These are phyloP conservation scores for Anastrepha obliqua DNA, from an alignment of 1,140 invertebrate species.

Conservation along the genomic window DNA sequence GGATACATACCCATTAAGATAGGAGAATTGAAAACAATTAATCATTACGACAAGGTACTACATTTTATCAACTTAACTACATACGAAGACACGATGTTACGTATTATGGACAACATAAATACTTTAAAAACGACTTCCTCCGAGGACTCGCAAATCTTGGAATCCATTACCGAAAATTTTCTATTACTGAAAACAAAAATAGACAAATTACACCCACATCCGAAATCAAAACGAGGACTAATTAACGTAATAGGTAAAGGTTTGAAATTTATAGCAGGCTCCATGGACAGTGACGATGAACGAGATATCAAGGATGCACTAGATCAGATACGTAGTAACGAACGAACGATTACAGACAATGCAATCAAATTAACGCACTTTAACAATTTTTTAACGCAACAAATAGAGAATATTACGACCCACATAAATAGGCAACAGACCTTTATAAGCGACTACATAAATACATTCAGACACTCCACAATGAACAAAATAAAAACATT, in stretches of 20 bases:
- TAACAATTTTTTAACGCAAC: background rate
- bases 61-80: background rate
- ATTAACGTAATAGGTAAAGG: background rate
- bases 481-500: conserved; percentile 30
- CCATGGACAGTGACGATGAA: background rate
- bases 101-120: background rate
- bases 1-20: too few species aligned
- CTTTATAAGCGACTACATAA: background rate
- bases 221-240: background rate
- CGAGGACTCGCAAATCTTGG: background rate
- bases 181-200: background rate
- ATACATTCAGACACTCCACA: background rate
- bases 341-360: too few species aligned
- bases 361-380: background rate
- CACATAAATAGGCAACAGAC: conserved; percentile 27
- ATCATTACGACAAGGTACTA: background rate
- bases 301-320: background rate
- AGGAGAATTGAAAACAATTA: too few species aligned
- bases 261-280: background rate
- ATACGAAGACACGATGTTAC: background rate
- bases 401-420: background rate
- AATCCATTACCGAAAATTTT: background rate
- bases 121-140: background rate
- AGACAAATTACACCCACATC: background rate
- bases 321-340: too few species aligned